Evolutionary conservation across 1,140 invertebrate species (phyloP).

Genomic region (Drosophila saltans): DNA sequence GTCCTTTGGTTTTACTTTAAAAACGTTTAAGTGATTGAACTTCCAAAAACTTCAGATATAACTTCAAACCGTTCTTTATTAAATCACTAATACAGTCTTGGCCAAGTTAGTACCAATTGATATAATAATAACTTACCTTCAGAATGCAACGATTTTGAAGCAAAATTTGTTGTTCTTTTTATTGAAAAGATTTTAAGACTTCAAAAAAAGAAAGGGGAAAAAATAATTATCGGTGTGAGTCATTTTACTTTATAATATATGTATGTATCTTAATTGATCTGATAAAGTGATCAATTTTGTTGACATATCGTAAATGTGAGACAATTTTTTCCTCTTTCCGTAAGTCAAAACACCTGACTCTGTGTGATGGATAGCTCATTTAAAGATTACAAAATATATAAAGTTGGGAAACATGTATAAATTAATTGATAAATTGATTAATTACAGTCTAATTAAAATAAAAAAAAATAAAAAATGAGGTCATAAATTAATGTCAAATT

Average conservation of each 20-base stretch:
- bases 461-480: slow-evolving; percentile 9
- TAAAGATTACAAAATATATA: slow-evolving; percentile 16
- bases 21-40: no score
- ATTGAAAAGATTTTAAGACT: no score
- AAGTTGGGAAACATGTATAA: neutral
- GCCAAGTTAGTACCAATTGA: no score
- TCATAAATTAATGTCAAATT: slow-evolving; percentile 7
- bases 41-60: no score
- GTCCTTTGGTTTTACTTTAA: no score
- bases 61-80: no score
- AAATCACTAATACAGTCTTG: no score
- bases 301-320: slow-evolving; percentile 4
- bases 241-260: neutral
- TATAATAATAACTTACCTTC: no score
- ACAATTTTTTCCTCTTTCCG: slow-evolving; percentile 5
- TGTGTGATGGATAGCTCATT: slow-evolving; percentile 7
- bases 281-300: slow-evolving; percentile 15
- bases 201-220: no score
- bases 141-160: no score
- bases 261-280: slow-evolving; percentile 5
- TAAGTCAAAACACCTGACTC: slow-evolving; percentile 7
- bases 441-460: slow-evolving; percentile 7
- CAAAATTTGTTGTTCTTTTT: no score
- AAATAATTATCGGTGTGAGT: neutral
- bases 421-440: slow-evolving; percentile 22